phyloP scores from a whole-genome alignment of 2,797 vertebrate species.

The Coluber constrictor region DNA sequence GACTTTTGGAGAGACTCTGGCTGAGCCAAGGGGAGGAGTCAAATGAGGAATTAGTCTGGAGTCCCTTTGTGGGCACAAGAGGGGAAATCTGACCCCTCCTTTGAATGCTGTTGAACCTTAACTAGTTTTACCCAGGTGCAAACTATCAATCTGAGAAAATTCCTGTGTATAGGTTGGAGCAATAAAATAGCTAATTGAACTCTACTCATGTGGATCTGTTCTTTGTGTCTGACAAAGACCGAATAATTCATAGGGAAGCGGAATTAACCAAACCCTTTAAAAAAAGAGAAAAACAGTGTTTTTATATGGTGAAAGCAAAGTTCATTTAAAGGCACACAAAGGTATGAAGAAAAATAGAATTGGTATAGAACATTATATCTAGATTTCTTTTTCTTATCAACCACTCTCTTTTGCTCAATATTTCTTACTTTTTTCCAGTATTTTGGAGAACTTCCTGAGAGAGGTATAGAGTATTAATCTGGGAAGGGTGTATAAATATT shows the following conservation, averaged over 20 bases:
- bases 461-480: neutral
- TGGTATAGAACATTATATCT: neutral
- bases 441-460: neutral
- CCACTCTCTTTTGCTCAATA: neutral
- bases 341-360: neutral
- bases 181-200: neutral
- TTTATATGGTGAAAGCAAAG: neutral
- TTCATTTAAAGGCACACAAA: neutral
- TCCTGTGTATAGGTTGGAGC: neutral
- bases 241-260: neutral
- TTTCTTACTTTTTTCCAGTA: neutral
- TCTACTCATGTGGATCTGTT: neutral
- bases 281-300: neutral
- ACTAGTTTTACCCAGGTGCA: neutral
- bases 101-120: neutral
- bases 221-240: neutral
- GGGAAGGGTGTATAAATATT: neutral
- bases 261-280: neutral
- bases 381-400: neutral
- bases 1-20: neutral
- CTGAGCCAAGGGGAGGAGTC: neutral
- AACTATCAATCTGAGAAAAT: neutral
- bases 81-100: neutral
- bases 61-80: neutral
- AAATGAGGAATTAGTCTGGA: neutral